Percentiles rank a stretch among this genome's conserved stretches.
Evolutionary conservation across 2,113 vertebrate species (phyloP).

Genomic region (Blennius ocellaris): DNA sequence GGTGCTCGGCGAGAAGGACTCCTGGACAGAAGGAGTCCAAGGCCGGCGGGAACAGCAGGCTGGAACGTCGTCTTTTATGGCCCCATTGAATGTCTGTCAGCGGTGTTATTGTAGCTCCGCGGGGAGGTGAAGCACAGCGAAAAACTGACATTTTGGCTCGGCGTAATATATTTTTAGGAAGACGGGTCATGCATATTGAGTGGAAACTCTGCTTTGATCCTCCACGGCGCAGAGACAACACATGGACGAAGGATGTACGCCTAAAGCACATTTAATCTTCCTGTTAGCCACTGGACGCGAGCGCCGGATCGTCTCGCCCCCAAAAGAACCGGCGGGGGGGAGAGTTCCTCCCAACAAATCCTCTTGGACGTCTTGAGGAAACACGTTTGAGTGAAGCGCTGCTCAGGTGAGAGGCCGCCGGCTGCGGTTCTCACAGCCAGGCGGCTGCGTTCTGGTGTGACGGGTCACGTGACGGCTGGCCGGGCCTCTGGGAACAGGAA

Average conservation of each 20-base stretch:
- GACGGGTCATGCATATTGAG: constrained; percentile 58
- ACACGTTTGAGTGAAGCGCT: constrained; percentile 37
- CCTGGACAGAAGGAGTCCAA: constrained; percentile 21
- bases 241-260: constrained; percentile 56
- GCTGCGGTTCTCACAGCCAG: too few relatives aligned
- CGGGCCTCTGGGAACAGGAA: constrained; percentile 77
- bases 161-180: constrained; percentile 55
- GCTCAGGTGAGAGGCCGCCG: too few relatives aligned
- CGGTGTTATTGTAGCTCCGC: constrained; percentile 39
- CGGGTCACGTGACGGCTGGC: constrained; percentile 71
- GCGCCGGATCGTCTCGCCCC: constrained; percentile 56
- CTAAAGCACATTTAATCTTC: constrained; percentile 69
- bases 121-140: constrained; percentile 38
- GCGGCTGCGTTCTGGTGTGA: constrained; percentile 43
- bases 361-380: constrained; percentile 55
- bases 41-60: constrained; percentile 33
- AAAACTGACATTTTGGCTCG: constrained; percentile 54
- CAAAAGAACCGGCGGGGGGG: constrained; percentile 24
- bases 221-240: constrained; percentile 47
- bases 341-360: constrained; percentile 38
- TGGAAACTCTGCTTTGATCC: constrained; percentile 47
- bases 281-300: constrained; percentile 55
- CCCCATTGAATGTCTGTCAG: constrained; percentile 62
- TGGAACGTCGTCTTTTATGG: constrained; percentile 42
- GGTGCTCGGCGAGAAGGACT: constrained; percentile 3